A percentile compares a stretch with the other conserved stretches of the same genome.
phyloP scores from a whole-genome alignment of 2,113 vertebrate genomes.

The Larimichthys crocea region DNA sequence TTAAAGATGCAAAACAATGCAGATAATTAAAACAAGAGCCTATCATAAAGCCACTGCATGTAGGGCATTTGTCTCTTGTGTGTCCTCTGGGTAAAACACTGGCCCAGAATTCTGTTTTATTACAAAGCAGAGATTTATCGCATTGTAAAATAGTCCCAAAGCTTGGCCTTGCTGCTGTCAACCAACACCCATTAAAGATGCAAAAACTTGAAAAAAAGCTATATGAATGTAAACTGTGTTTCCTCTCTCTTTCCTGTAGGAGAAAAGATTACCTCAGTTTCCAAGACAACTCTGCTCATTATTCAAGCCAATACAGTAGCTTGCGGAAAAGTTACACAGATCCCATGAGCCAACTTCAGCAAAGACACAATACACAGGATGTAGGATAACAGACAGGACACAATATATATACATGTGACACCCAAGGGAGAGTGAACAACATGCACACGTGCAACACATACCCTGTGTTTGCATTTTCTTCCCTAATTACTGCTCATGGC shows the following conservation, averaged over 20 bases:
- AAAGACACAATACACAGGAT: slow-evolving; percentile 16
- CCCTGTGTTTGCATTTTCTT: background rate
- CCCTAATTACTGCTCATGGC: slow-evolving; percentile 19
- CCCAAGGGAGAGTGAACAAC: background rate
- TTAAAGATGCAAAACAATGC: slow-evolving; percentile 54
- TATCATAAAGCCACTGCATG: slow-evolving; percentile 55
- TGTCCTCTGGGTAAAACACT: slow-evolving; percentile 49
- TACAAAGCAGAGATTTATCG: slow-evolving; percentile 40
- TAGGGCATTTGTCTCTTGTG: slow-evolving; percentile 39
- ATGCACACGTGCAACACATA: background rate
- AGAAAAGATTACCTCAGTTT: slow-evolving; percentile 52
- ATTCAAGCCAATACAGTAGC: slow-evolving; percentile 47
- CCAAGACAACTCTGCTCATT: slow-evolving; percentile 60
- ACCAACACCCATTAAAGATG: slow-evolving; percentile 38
- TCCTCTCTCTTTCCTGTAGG: slow-evolving; percentile 23
- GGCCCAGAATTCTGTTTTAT: slow-evolving; percentile 43
- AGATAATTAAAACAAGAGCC: slow-evolving; percentile 44
- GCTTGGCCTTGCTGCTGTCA: slow-evolving; percentile 49
- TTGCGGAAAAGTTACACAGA: slow-evolving; percentile 48
- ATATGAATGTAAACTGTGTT: slow-evolving; percentile 49
- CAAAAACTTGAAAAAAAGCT: slow-evolving; percentile 50
- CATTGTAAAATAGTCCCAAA: slow-evolving; percentile 45
- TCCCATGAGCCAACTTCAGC: slow-evolving; percentile 29
- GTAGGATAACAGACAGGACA: slow-evolving; percentile 5
- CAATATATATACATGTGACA: slow-evolving; percentile 7